Base-by-base conservation (phyloP, 2,888 invertebrate species). In the Tetropium fuscum region DNA sequence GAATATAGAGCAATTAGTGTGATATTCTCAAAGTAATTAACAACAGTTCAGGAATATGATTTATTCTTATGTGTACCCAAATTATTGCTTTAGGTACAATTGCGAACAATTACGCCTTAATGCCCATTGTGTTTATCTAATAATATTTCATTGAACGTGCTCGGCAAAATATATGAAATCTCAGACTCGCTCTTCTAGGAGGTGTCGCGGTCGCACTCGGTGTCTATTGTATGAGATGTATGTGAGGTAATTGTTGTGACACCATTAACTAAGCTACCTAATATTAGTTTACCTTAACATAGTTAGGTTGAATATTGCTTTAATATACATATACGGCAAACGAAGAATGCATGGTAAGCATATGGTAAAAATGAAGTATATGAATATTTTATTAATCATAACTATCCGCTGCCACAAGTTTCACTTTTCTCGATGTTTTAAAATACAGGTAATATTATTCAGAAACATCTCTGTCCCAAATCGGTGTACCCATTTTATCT, bases 1-100 rank as follows among this genome's bases (percentile, higher is more conserved):
- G 32, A 45, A 45, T 32, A 30, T 30, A 7, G 20, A 34, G 27
- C 20, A 47, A 47, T 47, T 47, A 20, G 32, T 34, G 19, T 32
- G 34, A 47, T 11, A 34, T 34, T 34, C 20, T 47, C 32, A 6
- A 32, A 32, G 27, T 11, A 47, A 34, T 34, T 47, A 34, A 20
- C 11, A 11, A 30, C 45, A 45, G 45, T 16, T 45, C 30, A 30
- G n/a, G 22, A 11, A 34, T 15, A 15, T 19, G 18, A 38, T 18
- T 32, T 34, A 13, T 34, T 47, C 47, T 47, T 47, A 43, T 25
- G 25, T 19, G 38, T 19, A 18, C 18, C 3, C n/a, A n/a, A 18
- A 18, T n/a, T 4, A n/a, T 2, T 38, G 16, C 19, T 18, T 38
- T 38, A n/a, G n/a, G n/a, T 38, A 38, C 18, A 15, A 5, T 36